Evolutionary conservation across 1,140 invertebrate genomes (phyloP).

Genomic region (Euglossa dilemma): DNA sequence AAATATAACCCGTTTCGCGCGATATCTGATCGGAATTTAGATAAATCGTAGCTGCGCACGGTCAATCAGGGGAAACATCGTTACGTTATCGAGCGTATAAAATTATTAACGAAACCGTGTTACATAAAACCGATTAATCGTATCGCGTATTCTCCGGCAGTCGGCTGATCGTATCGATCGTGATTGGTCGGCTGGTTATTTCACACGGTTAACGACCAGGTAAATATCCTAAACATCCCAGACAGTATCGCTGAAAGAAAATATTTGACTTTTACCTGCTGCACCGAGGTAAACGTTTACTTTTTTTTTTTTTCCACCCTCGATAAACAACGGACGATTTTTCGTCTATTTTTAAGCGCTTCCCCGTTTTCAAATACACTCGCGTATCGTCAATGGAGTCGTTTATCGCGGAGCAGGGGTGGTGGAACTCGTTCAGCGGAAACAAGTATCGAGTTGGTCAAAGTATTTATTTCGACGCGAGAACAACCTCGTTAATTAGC

Average conservation of each 20-base stretch:
- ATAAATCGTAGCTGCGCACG: not conserved
- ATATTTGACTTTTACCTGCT: not conserved
- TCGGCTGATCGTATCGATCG: not conserved
- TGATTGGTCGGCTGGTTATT: not conserved
- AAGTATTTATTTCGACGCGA: not conserved
- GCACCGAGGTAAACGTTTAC: not conserved
- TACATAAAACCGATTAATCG: not conserved
- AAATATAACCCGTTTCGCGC: not conserved
- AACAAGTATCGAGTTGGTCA: not conserved
- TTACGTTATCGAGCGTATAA: not conserved
- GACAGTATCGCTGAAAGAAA: not conserved
- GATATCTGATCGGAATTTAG: conserved; percentile 6
- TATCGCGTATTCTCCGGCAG: not conserved
- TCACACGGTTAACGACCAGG: not conserved
- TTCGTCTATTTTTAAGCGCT: conserved; percentile 1
- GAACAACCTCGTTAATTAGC: not conserved
- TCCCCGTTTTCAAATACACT: not conserved
- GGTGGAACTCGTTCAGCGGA: not conserved
- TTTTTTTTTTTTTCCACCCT: not conserved
- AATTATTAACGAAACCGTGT: not conserved
- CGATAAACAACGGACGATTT: conserved; percentile 4
- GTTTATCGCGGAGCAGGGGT: not conserved
- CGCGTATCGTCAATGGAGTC: not conserved
- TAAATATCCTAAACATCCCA: not conserved
- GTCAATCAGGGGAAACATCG: not conserved